These are phyloP conservation scores for Steinernema hermaphroditum DNA, from an alignment of 2,888 invertebrate genomes.

Conservation along the genomic window DNA sequence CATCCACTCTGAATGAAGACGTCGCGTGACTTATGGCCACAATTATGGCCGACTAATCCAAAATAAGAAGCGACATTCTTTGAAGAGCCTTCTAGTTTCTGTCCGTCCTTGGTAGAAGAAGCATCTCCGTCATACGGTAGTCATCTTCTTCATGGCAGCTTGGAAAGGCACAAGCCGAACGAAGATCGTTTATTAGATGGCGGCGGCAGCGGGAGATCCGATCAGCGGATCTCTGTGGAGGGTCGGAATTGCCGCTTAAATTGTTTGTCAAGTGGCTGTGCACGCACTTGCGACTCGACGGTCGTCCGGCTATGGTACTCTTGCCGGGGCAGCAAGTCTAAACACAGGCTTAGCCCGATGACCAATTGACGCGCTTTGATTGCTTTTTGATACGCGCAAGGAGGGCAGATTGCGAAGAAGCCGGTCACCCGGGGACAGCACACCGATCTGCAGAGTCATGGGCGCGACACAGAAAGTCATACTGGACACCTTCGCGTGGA, in stretches of 20 bases:
- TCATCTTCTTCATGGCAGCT: too few relatives aligned
- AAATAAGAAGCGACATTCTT: background rate
- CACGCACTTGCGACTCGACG: slow-evolving; percentile 6
- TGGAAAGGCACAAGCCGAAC: too few relatives aligned
- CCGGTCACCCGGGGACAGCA: too few relatives aligned
- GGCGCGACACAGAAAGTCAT: too few relatives aligned
- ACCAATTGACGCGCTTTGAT: background rate
- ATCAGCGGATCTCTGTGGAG: background rate
- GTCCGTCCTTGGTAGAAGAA: too few relatives aligned
- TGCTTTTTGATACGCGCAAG: background rate
- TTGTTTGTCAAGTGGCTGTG: slow-evolving; percentile 29
- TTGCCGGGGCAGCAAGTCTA: background rate
- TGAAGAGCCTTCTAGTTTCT: too few relatives aligned
- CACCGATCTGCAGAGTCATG: too few relatives aligned
- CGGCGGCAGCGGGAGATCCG: background rate
- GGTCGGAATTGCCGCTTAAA: background rate
- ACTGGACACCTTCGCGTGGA: too few relatives aligned
- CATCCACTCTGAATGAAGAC: background rate
- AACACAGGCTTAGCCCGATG: slow-evolving; percentile 19
- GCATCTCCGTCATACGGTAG: too few relatives aligned
- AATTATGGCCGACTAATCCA: background rate
- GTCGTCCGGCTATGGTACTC: slow-evolving; percentile 7
- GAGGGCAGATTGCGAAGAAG: too few relatives aligned
- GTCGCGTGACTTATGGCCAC: slow-evolving; percentile 11
- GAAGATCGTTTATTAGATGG: too few relatives aligned